phyloP scores from a whole-genome alignment of 2,888 invertebrate species.

The Odontomyia ornata region DNA sequence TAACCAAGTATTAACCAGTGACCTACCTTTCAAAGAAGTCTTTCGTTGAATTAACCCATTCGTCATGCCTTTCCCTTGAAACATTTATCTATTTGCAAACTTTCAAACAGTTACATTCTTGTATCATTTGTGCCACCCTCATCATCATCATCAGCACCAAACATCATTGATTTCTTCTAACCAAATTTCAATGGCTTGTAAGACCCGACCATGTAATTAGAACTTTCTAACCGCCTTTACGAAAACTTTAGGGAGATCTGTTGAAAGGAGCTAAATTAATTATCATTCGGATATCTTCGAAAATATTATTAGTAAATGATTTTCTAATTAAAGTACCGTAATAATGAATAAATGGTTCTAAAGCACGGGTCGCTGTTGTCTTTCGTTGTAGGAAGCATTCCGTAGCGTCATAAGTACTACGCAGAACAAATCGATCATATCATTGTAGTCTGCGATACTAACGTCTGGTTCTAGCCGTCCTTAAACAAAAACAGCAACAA shows the following conservation, averaged over 20 bases:
- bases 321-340: slow-evolving; percentile 44
- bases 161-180: neutral
- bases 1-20: too few species aligned
- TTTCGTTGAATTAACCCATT: too few species aligned
- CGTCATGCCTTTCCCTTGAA: neutral
- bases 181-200: neutral
- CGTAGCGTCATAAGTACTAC: slow-evolving; percentile 17
- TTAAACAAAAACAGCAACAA: neutral
- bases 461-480: neutral
- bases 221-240: slow-evolving; percentile 29
- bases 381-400: neutral
- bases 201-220: neutral
- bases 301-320: slow-evolving; percentile 29
- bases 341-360: slow-evolving; percentile 31
- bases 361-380: slow-evolving; percentile 22
- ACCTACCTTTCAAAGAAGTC: too few species aligned
- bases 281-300: slow-evolving; percentile 2
- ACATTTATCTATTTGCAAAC: neutral
- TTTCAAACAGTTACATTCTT: neutral
- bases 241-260: neutral
- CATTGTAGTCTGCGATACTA: neutral
- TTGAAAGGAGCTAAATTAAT: slow-evolving; percentile 30
- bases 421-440: slow-evolving; percentile 35
- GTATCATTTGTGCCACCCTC: neutral
- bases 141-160: neutral